Evolutionary conservation across 2,797 vertebrate species (phyloP), one percentile per base, ranked within the genome.

Genomic region (Oreochromis grahami): DNA sequence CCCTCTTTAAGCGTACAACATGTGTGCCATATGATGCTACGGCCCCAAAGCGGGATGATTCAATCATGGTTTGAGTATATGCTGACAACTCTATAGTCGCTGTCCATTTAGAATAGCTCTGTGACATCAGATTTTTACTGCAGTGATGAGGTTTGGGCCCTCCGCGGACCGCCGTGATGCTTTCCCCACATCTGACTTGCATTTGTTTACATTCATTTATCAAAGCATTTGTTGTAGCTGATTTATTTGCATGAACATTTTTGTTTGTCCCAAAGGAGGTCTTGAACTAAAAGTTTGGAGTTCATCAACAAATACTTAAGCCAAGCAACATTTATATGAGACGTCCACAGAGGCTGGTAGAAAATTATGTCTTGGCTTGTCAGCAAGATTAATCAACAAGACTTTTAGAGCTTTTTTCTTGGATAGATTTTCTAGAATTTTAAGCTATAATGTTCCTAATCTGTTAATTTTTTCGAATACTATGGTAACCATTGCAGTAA

Each of bases 171-270:
- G 3, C 77, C 21, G 5, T 24, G 80, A 87, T 84, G 82, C 63
- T 83, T 82, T 81, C 76, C 43, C 84, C 86, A 93, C 92, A 92
- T 93, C 93, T 93, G 93, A 94, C 86, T 92, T 68, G 86, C 87
- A 90, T 94, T 94, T 92, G 86, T 93, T 95, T 94, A 92, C 89
- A 82, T 90, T 89, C 89, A 91, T 94, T 93, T 92, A 90, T 94
- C 89, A 90, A 84, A 87, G 86, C 50, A 74, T 87, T 88, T 82
- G 83, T 91, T 90, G 91, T 65, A 76, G 85, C 76, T 86, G 88
- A 89, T 93, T 93, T 93, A 93, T 93, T 94, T 90, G 86, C 86
- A 58, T 78, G 84, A 88, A 86, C 81, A 78, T 84, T 89, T 90
- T 88, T 91, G 88, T 90, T 88, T 82, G 83, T 89, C 93, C 89